phyloP scores from a whole-genome alignment of 2,797 vertebrate genomes.

The Heteromormyrus szaboi region DNA sequence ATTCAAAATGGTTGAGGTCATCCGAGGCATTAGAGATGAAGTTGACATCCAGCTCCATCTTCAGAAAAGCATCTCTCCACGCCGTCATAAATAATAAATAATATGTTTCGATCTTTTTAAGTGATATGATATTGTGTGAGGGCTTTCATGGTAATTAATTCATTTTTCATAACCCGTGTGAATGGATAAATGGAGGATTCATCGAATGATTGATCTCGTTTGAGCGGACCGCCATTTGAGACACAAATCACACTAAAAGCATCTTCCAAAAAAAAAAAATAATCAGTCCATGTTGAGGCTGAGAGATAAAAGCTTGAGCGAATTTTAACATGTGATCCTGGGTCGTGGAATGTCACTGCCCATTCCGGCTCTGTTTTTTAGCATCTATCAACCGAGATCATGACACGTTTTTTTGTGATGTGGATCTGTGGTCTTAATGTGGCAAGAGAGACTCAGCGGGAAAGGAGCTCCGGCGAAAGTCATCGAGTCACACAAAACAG shows the following conservation, averaged over 20 bases:
- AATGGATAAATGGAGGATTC: constrained; percentile 59
- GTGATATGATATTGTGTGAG: constrained; percentile 44
- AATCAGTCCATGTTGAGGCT: constrained; percentile 39
- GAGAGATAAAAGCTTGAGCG: constrained; percentile 2
- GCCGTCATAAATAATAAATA: constrained; percentile 51
- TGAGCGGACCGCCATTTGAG: constrained; percentile 48
- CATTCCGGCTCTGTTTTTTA: neutral
- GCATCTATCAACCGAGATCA: neutral
- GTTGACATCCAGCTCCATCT: constrained; percentile 39
- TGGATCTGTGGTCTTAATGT: neutral
- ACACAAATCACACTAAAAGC: constrained; percentile 67
- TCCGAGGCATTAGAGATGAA: constrained; percentile 9
- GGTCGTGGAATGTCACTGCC: neutral
- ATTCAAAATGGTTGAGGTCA: constrained; percentile 42
- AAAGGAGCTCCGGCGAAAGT: neutral
- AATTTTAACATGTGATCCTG: neutral
- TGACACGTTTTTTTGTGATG: neutral
- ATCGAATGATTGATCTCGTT: constrained; percentile 54
- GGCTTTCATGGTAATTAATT: constrained; percentile 68
- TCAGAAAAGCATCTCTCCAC: constrained; percentile 26
- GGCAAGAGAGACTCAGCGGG: neutral
- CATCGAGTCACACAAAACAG: neutral
- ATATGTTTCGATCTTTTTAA: constrained; percentile 46
- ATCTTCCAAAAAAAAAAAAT: constrained; percentile 38
- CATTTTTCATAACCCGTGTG: constrained; percentile 54